Evolutionary conservation across 2,113 vertebrate genomes (phyloP), one percentile per base, ranked within the genome.

Genomic region (Ochotona princeps): DNA sequence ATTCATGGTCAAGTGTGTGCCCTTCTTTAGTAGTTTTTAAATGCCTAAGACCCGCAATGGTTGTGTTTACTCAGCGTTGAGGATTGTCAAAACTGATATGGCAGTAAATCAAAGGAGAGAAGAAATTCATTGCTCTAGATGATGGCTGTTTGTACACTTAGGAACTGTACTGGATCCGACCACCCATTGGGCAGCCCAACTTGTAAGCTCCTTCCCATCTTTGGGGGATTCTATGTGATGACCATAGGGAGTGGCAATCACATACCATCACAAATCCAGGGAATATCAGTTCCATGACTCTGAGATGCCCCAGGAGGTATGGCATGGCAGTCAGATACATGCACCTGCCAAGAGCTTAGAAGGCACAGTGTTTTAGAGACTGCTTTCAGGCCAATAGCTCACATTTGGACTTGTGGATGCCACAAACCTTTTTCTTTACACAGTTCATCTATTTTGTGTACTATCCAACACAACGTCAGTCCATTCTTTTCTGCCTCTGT

Each of bases 31-130:
- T 74, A 8, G 32, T 28, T 89, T 91, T 74, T 44, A 74, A 80
- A 44, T 10, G 57, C 23, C 73, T 32, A 44, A 65, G 30, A 26
- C 23, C 32, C 26, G 35, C 17, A 32, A 44, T 44, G 76, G 23
- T 54, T 67, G 57, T 92, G 35, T 66, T 90, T 67, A 47, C 6
- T 75, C 66, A 75, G 32, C 23, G 8, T 63, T 83, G 54, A 74
- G 35, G 60, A 78, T 0, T 76, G 17, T 38, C 49, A 88, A 79
- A 60, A 35, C 18, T 87, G 18, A 4, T 47, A 63, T 17, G 32
- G 61, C 74, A 72, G 90, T 81, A 73, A 67, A 54, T 91, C 79
- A 89, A 90, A 94, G 81, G 72, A 61, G 28, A 81, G 51, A 70
- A 74, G 80, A 87, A 92, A 94, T 89, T 79, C 28, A 60, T 18